Evolutionary conservation across 1,140 invertebrate genomes (phyloP), one percentile per base, ranked within the genome.

Genomic region (Sitodiplosis mosellana): DNA sequence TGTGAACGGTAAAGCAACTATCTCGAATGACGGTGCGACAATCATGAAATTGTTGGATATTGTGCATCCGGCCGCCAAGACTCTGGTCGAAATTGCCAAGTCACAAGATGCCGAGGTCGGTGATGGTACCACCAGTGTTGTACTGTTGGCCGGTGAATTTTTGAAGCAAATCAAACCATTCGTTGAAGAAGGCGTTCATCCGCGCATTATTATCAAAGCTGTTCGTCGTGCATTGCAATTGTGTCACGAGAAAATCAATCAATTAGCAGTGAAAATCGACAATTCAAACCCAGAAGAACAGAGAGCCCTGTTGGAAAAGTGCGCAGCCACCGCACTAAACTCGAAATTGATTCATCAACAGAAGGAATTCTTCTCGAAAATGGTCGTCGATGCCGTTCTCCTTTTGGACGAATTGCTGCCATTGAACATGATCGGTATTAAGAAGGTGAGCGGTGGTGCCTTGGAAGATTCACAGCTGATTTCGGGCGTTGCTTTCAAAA

Each of bases 21-120:
- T 99, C 56, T 99, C 95, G 1, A 99, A 99, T 66, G 96, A 99
- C 72, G 96, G 96, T 19, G 96, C 96, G 7, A 99, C 96, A 14
- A 98, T 99, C 52, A 78, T 99, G 73, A 98, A 97, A 67, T 72
- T 95, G 21, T 67, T 99, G 37, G 93, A 99, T 63, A 85, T 99
- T 59, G 80, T 99, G 47, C 96, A 98, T 69, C 95, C 96, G 2
- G 95, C 95, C 21, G 96, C 93, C 0, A 93, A 89, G 69, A 95
- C 87, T 14, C 68, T 99, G 40, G 95, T 99, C 14, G 95, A 99
- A 59, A 99, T 99, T 64, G 96, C 96, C 14, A 95, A 95, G 64
- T 97, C 93, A 46, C 96, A 99, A 68, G 96, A 99, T 78, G 90
- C 89, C 47, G 43, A 45, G 88, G 89, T 99, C 53, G 94, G 94